phyloP scores from a whole-genome alignment of 2,797 vertebrate species.

The Eidolon dupreanum region DNA sequence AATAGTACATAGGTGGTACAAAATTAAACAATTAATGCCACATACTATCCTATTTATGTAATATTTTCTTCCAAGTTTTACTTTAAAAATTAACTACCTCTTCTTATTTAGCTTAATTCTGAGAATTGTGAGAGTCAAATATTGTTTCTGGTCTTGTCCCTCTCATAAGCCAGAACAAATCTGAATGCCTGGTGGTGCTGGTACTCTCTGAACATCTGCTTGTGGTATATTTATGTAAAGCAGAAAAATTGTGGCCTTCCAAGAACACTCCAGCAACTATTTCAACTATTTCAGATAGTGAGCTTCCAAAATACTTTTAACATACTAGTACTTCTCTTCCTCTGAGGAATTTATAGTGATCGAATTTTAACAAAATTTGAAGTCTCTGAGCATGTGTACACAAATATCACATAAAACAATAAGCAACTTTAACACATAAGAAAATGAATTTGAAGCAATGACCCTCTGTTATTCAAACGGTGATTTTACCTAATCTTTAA shows the following conservation, averaged over 20 bases:
- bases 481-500: not conserved
- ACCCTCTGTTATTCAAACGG: slow-evolving; percentile 15
- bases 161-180: not conserved
- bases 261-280: not conserved
- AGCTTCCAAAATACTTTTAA: not conserved
- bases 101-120: not conserved
- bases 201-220: not conserved
- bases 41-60: not conserved
- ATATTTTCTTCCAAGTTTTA: slow-evolving; percentile 4
- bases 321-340: not conserved
- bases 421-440: not conserved
- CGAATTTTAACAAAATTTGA: not conserved
- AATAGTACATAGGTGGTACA: not conserved
- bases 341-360: not conserved
- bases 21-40: not conserved
- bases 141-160: not conserved
- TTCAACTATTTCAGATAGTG: not conserved
- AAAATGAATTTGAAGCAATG: slow-evolving; percentile 29
- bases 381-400: not conserved
- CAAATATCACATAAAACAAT: not conserved
- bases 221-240: slow-evolving; percentile 39
- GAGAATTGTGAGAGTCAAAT: not conserved
- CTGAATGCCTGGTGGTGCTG: not conserved
- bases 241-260: slow-evolving; percentile 11
- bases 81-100: not conserved